Conservation (phyloP, 2,888 invertebrate species). For the Chorisops tibialis region DNA sequence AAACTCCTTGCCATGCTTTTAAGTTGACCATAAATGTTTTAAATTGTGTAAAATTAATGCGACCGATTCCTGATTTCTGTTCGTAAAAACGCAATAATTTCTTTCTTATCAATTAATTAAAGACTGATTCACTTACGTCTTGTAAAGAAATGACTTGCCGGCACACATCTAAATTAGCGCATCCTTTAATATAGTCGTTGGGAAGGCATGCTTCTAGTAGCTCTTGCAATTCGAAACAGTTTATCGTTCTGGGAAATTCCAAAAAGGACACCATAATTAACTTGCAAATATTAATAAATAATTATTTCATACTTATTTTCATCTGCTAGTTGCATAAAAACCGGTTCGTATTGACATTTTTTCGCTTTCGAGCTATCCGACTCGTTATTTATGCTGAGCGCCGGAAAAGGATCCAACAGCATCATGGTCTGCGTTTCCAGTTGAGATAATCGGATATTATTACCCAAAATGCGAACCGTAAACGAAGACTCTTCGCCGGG, state of each 20-base stretch:
- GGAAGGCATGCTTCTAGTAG: constrained; percentile 85
- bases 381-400: constrained; percentile 48
- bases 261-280: constrained; percentile 1
- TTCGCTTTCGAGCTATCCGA: constrained; percentile 54
- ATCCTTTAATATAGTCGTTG: constrained; percentile 92
- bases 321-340: constrained; percentile 85
- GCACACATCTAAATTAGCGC: constrained; percentile 88
- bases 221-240: constrained; percentile 88
- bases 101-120: not conserved
- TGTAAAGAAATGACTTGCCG: constrained; percentile 83
- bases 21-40: constrained; percentile 89
- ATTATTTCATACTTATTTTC: constrained; percentile 63
- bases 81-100: constrained; percentile 8
- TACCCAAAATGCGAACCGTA: constrained; percentile 77
- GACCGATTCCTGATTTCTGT: constrained; percentile 72
- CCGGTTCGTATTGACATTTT: constrained; percentile 75
- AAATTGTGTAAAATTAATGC: constrained; percentile 80
- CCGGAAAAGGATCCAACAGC: constrained; percentile 49
- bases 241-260: constrained; percentile 64
- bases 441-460: constrained; percentile 71
- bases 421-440: constrained; percentile 58
- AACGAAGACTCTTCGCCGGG: constrained; percentile 87
- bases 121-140: constrained; percentile 67
- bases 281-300: not conserved
- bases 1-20: constrained; percentile 86